Percentiles rank a stretch among this genome's conserved stretches.
Evolutionary conservation across 2,113 vertebrate genomes (phyloP).

Genomic region (Anguilla rostrata): DNA sequence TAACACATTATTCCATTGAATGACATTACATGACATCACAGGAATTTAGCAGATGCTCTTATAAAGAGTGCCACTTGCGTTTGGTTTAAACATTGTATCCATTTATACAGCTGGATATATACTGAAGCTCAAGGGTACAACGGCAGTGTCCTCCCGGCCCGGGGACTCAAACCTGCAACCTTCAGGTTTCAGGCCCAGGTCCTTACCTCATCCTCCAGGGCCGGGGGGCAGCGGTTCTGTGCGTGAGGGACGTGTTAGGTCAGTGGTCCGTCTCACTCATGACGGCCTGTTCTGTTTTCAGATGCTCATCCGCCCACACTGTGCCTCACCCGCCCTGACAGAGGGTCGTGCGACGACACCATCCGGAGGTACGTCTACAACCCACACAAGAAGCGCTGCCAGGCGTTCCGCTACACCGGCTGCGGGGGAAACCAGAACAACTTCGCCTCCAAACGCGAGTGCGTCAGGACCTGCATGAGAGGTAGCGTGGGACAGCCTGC

Average conservation of each 20-base stretch:
- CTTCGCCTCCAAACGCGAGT: conserved; percentile 70
- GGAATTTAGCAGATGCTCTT: too few relatives aligned
- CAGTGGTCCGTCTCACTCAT: background rate
- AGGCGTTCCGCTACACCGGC: conserved; percentile 77
- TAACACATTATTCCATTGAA: background rate
- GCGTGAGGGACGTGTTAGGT: too few relatives aligned
- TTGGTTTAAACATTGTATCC: too few relatives aligned
- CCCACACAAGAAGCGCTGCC: conserved; percentile 65
- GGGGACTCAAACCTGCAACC: too few relatives aligned
- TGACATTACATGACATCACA: too few relatives aligned
- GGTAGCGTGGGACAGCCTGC: conserved; percentile 33
- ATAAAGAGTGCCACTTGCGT: too few relatives aligned
- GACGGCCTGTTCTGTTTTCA: conserved; percentile 39
- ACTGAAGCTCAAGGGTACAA: too few relatives aligned
- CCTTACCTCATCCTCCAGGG: too few relatives aligned
- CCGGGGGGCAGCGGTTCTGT: too few relatives aligned
- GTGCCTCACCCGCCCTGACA: conserved; percentile 67
- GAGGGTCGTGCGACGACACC: conserved; percentile 68
- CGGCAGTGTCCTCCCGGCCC: too few relatives aligned
- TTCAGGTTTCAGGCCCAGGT: too few relatives aligned
- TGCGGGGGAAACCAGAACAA: conserved; percentile 91
- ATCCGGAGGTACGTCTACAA: conserved; percentile 75
- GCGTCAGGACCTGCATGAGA: conserved; percentile 73
- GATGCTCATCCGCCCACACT: conserved; percentile 50
- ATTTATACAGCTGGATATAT: too few relatives aligned